Base-by-base conservation (phyloP, 2,888 invertebrate species). In the Phaonia tiefii region DNA sequence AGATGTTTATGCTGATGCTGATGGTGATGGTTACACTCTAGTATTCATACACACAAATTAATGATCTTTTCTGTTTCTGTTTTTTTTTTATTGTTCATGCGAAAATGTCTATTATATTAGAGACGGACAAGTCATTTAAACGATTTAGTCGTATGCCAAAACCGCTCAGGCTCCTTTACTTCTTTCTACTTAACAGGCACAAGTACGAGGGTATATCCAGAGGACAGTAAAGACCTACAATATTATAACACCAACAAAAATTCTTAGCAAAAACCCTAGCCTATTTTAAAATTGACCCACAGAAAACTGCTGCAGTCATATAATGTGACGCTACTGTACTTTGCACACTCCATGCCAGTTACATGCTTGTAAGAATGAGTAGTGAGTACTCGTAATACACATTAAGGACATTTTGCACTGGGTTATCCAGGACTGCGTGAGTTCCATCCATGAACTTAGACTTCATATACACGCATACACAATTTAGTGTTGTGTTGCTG, bases 21-120 rank as follows among this genome's bases (percentile, higher is more conserved):
- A 69, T 79, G 58, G 56, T 17, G 42, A 22, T 63, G 11, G 20
- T 42, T 42, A 17, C 42, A 22, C 20, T 39, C 4, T 31, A 42
- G 20, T 42, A 39, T 17, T 63, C 20, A 65, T 58, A 3, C 31
- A 31, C 8, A 31, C 31, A 31, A 5, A 31, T 31, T 3, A 31
- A 31, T 8, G 31, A n/a, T n/a, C n/a, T n/a, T n/a, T n/a, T n/a
- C n/a, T n/a, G n/a, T n/a, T n/a, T n/a, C n/a, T n/a, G 56, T 7
- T 63, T 72, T 72, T 75, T 75, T 69, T 75, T 78, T 11, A 39
- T 72, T 72, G 72, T 72, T 72, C 72, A 75, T 75, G 63, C 31
- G 63, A 63, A 78, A 81, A 75, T 81, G 81, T 78, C 81, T 78
- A 81, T 81, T 81, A 81, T 81, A 78, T 72, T 78, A 72, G 78